Base-by-base conservation (phyloP, 1,140 invertebrate species). In the Macrotrachela quadricornifera region DNA sequence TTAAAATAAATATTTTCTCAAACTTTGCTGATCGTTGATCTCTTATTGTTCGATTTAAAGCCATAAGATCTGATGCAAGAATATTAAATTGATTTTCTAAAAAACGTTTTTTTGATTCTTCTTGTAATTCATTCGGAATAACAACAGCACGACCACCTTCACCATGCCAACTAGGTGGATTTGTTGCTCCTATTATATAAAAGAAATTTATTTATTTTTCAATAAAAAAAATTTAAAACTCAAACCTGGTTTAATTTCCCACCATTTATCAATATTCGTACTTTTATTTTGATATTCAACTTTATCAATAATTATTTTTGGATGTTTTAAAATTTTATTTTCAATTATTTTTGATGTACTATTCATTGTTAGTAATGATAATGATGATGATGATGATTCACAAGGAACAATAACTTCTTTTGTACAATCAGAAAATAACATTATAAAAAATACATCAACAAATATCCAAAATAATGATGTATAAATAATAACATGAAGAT, bases 21-120 rank as follows among this genome's bases (percentile, higher is more conserved):
- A 71, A 87, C 84, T 80, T 79, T 46, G 82, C 79, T 64, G 91
- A 79, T 62, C 94, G 73, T 51, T 95, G 84, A 74, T 99, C 94
- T 16, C 83, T 80, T 14, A 99, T 73, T 10, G 85, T 87, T 61
- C 94, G 75, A 73, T 97, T 97, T 39, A 97, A 68, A 39, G 88
- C 87, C 59, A 99, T 95, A 77, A 85, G 82, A 71, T 99, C 90
- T 69, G 86, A 94, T 45, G 90, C 91, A 65, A 95, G 71, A 57
- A 97, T 73, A 74, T 99, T 99, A 71, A 99, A 99, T 72, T 99
- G 88, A 74, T 96, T 94, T 42, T 55, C 48, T 16, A 11, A n/a
- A 50, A 55, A 55, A 30, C 53, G 30, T 50, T 41, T 42, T 39
- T 54, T 54, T 13, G 46, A 44, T 38, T 43, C 42, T 38, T 42